Base-by-base conservation (phyloP, 2,113 vertebrate species). In the Lycaon pictus region DNA sequence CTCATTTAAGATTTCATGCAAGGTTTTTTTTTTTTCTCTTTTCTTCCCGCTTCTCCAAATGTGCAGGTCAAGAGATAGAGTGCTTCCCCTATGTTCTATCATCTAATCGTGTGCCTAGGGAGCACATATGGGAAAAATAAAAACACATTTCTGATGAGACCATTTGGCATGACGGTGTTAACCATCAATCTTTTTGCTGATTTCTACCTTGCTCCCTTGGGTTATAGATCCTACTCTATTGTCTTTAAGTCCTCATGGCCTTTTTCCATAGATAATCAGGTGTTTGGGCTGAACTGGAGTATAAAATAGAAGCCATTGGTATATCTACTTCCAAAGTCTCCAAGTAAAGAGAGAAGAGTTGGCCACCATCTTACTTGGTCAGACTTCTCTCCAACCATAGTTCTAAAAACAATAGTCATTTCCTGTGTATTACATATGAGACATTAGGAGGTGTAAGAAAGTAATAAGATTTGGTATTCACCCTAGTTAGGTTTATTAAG, bases 331-430 rank as follows among this genome's bases (percentile, higher is more conserved):
- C 58, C 16, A 88, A 19, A 88, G 13, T 91, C 65, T 90, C 20
- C 60, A 93, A 93, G 19, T 67, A 81, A 89, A 77, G 32, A 72
- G 32, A 60, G 13, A 69, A 94, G 65, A 91, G 56, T 93, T 85
- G 89, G 10, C 37, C 10, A 67, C 32, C 5, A 3, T 88, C 20
- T 86, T 83, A 20, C 29, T 89, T 91, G 53, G 29, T 11, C 79
- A 94, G 51, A 2, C 37, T 20, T 72, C 69, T 60, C 27, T 80
- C 62, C 29, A 88, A 13, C 55, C 90, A 7, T 91, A 88, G 53
- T 93, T 93, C 48, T 89, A 77, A 95, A 95, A 94, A 85, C 7
- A 93, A 37, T 77, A 62, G 29, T 94, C 7, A n/a, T 82, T 93
- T 97, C 29, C 32, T 90, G 0, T 93, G 87, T 74, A 65, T 93